Evolutionary conservation across 2,797 vertebrate species (phyloP).

Genomic region (Netta rufina): DNA sequence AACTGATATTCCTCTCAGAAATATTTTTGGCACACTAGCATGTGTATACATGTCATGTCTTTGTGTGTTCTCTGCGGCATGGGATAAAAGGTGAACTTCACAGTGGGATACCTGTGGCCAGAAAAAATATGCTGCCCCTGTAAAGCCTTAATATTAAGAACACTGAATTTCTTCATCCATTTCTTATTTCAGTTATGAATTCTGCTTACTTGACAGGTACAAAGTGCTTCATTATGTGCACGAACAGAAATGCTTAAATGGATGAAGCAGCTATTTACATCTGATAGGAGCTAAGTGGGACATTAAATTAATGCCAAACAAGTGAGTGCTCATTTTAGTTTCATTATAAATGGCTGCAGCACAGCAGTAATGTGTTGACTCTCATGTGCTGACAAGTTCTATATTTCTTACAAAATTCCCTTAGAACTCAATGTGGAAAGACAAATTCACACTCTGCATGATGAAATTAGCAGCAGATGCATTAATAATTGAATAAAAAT

Average conservation of each 20-base stretch:
- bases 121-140: constrained; percentile 7
- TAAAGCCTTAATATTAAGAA: constrained; percentile 42
- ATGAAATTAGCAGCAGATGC: constrained; percentile 67
- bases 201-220: constrained; percentile 73
- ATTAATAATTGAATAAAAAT: constrained; percentile 65
- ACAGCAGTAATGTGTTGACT: constrained; percentile 59
- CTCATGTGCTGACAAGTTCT: constrained; percentile 54
- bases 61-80: not conserved
- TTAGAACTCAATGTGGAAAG: constrained; percentile 33
- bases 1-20: constrained; percentile 26
- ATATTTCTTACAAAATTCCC: constrained; percentile 65
- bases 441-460: constrained; percentile 59
- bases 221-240: constrained; percentile 67
- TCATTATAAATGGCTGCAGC: constrained; percentile 58
- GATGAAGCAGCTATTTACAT: constrained; percentile 67
- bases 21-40: not conserved
- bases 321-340: constrained; percentile 69
- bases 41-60: not conserved
- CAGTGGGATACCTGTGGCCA: not conserved
- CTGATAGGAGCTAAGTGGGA: constrained; percentile 69
- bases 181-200: constrained; percentile 73
- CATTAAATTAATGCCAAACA: constrained; percentile 76
- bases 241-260: constrained; percentile 63
- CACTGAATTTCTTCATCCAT: constrained; percentile 60
- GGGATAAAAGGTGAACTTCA: not conserved